Percentiles rank a stretch among this genome's conserved stretches.
Conservation (phyloP, 1,140 invertebrate species). For the Solenopsis invicta region DNA sequence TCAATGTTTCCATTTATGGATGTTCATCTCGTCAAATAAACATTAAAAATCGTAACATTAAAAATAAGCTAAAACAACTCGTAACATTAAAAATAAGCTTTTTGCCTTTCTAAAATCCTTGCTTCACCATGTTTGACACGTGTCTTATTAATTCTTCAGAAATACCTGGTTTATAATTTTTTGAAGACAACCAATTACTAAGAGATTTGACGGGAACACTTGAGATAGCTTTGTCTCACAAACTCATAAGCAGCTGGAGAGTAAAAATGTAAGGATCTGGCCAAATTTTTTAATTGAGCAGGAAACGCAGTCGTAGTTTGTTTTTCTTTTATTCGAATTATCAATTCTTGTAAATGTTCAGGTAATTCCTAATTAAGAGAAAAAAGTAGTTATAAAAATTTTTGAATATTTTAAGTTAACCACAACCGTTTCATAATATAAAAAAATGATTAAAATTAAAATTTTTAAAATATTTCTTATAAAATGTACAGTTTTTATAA, state of each 20-base stretch:
- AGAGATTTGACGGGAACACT: not conserved
- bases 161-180: not conserved
- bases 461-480: no score
- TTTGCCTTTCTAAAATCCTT: not conserved
- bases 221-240: not conserved
- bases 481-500: no score
- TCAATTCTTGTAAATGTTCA: not conserved
- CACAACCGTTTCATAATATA: no score
- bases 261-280: no score
- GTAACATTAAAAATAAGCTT: slow-evolving; percentile 10
- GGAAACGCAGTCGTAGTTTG: slow-evolving; percentile 2
- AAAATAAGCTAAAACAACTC: no score
- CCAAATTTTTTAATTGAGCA: not conserved
- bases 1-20: not conserved
- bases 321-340: not conserved
- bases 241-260: not conserved
- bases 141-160: not conserved
- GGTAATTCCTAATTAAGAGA: no score
- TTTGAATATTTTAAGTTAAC: no score
- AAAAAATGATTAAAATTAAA: no score
- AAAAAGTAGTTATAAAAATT: no score
- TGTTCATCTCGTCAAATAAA: slow-evolving; percentile 27
- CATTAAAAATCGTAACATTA: no score
- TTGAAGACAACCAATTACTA: not conserved
- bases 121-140: slow-evolving; percentile 11